Percentiles rank a stretch among this genome's conserved stretches.
Evolutionary conservation across 2,888 invertebrate species (phyloP).

Genomic region (Ellobium chinense): DNA sequence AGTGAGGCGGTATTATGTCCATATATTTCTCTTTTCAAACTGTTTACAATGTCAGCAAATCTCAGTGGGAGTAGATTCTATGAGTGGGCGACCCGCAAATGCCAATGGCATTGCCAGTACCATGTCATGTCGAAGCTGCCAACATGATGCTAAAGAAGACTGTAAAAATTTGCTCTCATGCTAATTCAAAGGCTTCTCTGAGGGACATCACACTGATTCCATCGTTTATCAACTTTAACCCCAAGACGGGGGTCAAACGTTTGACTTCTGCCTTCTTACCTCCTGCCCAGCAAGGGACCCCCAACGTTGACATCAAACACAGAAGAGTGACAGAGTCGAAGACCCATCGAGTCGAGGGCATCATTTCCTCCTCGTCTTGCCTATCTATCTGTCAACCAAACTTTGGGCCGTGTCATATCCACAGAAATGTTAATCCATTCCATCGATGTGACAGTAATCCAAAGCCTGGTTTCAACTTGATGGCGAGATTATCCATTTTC

Average conservation of each 20-base stretch:
- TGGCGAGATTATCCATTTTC: neutral
- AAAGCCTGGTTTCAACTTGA: neutral
- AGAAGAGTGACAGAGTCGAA: conserved; percentile 23
- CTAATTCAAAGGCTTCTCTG: too few relatives aligned
- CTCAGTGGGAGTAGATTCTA: too few relatives aligned
- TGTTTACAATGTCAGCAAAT: too few relatives aligned
- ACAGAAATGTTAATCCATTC: conserved; percentile 8
- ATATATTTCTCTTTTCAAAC: too few relatives aligned
- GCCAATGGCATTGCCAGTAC: too few relatives aligned
- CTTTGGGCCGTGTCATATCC: neutral
- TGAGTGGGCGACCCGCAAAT: too few relatives aligned
- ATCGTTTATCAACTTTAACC: neutral
- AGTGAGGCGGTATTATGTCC: too few relatives aligned
- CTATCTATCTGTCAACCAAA: neutral
- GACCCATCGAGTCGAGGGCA: conserved; percentile 20
- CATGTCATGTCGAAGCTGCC: too few relatives aligned
- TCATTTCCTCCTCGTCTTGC: conserved; percentile 11
- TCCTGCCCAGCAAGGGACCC: conserved; percentile 25
- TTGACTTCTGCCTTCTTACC: conserved; percentile 4
- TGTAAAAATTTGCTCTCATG: too few relatives aligned
- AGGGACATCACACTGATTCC: too few relatives aligned
- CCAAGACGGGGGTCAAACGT: neutral
- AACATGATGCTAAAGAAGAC: too few relatives aligned
- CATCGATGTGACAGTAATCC: neutral
- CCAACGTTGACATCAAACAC: conserved; percentile 43